phyloP scores from a whole-genome alignment of 2,113 vertebrate genomes.

The Engraulis encrasicolus region DNA sequence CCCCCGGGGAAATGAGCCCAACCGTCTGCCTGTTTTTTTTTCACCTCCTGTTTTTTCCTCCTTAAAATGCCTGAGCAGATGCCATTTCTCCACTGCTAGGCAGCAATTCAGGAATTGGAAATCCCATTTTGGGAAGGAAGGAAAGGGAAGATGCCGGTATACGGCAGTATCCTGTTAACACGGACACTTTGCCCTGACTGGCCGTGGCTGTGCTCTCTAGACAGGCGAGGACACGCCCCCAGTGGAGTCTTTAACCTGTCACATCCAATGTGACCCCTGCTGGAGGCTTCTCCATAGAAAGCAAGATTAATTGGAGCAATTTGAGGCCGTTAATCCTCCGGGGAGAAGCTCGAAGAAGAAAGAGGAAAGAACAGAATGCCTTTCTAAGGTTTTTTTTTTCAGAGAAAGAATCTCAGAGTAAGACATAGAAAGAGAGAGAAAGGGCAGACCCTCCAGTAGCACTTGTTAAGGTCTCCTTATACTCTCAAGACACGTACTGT shows the following conservation, averaged over 20 bases:
- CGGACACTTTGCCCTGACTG: conserved; percentile 15
- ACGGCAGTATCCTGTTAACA: not conserved
- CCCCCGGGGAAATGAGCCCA: conserved; percentile 1
- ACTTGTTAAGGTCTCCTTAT: too few relatives aligned
- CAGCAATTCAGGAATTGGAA: conserved; percentile 23
- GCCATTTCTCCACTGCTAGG: conserved; percentile 20
- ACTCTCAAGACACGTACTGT: too few relatives aligned
- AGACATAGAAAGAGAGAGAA: not conserved
- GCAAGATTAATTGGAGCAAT: conserved; percentile 12
- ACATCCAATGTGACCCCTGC: conserved; percentile 2
- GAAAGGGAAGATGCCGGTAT: not conserved
- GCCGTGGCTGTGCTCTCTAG: too few relatives aligned
- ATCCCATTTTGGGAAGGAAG: not conserved
- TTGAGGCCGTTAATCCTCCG: not conserved
- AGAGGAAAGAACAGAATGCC: not conserved
- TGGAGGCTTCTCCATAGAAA: conserved; percentile 2
- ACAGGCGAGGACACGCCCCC: not conserved
- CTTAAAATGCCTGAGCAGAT: conserved; percentile 22
- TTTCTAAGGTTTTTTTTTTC: conserved; percentile 5
- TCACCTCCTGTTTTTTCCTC: too few relatives aligned
- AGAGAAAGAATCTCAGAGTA: not conserved
- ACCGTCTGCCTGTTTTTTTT: not conserved
- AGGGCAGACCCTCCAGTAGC: too few relatives aligned
- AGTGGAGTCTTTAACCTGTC: conserved; percentile 14
- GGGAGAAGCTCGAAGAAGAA: not conserved